These are phyloP conservation scores for Indri indri DNA, from an alignment of 2,113 vertebrate species.

Conservation along the genomic window DNA sequence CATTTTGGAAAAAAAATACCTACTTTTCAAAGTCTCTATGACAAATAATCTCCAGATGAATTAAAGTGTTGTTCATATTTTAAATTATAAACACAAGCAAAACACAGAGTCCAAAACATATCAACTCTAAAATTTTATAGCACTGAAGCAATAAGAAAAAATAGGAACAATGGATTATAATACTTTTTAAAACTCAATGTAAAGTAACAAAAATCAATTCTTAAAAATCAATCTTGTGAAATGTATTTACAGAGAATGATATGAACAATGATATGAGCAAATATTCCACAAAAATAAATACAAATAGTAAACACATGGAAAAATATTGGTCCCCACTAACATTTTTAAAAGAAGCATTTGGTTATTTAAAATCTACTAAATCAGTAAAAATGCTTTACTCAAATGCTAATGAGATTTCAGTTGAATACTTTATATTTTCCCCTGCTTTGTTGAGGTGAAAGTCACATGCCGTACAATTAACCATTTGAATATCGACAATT, in stretches of 20 bases:
- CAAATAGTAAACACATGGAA: neutral
- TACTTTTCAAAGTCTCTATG: neutral
- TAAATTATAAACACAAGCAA: neutral
- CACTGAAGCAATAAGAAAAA: neutral
- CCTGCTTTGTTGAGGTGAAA: neutral
- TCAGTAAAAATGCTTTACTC: neutral
- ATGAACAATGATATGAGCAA: neutral
- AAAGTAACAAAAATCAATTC: neutral
- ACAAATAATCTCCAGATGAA: neutral
- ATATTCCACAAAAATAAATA: neutral
- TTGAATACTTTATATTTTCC: neutral
- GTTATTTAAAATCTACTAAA: neutral
- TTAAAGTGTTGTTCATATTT: neutral
- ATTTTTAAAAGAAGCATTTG: neutral
- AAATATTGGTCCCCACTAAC: neutral
- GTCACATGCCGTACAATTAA: neutral
- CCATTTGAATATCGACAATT: neutral
- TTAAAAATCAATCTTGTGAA: neutral
- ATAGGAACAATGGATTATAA: neutral
- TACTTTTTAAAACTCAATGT: neutral
- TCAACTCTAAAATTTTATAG: neutral
- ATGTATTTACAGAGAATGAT: neutral
- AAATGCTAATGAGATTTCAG: neutral
- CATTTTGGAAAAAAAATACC: neutral
- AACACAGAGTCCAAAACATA: neutral